Evolutionary conservation across 2,113 vertebrate species (phyloP).

Genomic region (Cephalopterus ornatus): DNA sequence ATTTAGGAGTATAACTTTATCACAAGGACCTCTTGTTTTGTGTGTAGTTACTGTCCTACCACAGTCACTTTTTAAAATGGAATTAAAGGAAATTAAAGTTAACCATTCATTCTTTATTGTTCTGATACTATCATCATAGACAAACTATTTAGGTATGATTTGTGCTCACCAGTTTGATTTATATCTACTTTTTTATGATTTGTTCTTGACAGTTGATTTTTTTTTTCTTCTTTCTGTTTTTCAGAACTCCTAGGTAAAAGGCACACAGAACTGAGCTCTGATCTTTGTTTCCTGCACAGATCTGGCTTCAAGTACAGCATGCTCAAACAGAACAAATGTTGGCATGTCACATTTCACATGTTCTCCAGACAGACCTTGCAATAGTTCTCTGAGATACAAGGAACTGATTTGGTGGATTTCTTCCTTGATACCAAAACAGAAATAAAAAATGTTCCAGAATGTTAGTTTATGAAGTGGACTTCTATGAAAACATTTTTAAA

Average conservation of each 20-base stretch:
- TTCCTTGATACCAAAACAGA: not conserved
- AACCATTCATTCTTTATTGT: conserved; percentile 33
- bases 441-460: not conserved
- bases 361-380: not conserved
- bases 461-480: not conserved
- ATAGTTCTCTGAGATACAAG: not conserved
- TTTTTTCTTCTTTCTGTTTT: not conserved
- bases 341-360: not conserved
- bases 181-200: conserved; percentile 31
- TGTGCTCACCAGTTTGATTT: conserved; percentile 24
- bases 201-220: not conserved
- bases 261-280: not conserved
- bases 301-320: not conserved
- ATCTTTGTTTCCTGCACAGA: not conserved
- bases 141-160: conserved; percentile 38
- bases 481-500: not conserved
- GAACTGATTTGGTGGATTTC: not conserved
- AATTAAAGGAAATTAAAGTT: conserved; percentile 29
- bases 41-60: conserved; percentile 24
- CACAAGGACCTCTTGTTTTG: not conserved
- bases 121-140: conserved; percentile 23
- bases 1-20: conserved; percentile 20
- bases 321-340: conserved; percentile 4
- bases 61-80: not conserved
- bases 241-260: not conserved